These are phyloP conservation scores for Carassius carassius DNA, from an alignment of 2,113 vertebrate genomes.

Conservation along the genomic window DNA sequence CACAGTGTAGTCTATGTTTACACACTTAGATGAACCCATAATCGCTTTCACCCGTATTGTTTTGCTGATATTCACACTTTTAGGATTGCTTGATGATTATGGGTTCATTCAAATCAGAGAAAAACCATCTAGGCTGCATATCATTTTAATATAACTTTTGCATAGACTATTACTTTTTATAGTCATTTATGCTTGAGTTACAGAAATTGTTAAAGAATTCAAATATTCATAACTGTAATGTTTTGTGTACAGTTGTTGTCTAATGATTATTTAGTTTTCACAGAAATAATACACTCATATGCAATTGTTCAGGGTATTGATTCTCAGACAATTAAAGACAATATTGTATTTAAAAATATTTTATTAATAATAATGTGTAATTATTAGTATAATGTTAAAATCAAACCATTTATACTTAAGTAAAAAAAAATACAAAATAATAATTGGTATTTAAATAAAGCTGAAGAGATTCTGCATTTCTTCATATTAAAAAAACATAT, in stretches of 20 bases:
- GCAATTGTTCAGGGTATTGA: too few relatives aligned
- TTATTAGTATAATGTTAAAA: not conserved
- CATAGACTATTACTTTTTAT: too few relatives aligned
- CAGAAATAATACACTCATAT: too few relatives aligned
- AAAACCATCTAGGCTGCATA: not conserved
- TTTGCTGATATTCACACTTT: conserved; percentile 1
- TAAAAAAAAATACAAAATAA: not conserved
- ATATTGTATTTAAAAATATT: not conserved
- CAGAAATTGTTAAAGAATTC: not conserved
- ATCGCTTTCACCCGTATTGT: not conserved
- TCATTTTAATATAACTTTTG: too few relatives aligned
- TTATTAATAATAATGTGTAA: not conserved
- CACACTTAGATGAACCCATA: conserved; percentile 11
- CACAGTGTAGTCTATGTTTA: not conserved
- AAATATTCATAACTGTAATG: not conserved
- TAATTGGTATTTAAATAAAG: too few relatives aligned
- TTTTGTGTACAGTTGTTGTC: not conserved
- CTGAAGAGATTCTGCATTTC: too few relatives aligned
- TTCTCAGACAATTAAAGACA: not conserved
- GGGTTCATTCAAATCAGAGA: not conserved
- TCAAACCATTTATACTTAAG: too few relatives aligned
- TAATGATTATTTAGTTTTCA: not conserved
- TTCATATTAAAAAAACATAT: too few relatives aligned
- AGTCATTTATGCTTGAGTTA: not conserved
- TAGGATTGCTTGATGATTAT: not conserved